Evolutionary conservation across 2,888 invertebrate species (phyloP), one percentile per base, ranked within the genome.

Genomic region (Graphium colonna): DNA sequence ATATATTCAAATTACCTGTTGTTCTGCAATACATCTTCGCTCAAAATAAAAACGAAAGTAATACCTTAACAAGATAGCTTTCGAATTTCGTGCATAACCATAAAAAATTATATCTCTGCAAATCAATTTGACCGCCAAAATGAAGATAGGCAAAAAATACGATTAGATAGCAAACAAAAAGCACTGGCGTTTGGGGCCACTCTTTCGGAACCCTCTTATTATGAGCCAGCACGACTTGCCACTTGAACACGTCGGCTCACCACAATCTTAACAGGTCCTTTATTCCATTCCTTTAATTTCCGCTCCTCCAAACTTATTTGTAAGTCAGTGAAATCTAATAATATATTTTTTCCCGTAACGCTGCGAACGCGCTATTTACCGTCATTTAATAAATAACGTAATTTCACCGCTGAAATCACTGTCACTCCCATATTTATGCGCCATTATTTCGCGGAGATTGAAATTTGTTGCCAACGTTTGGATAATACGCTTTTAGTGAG

Each of bases 201-300:
- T 58, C 60, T 52, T 69, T 64, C 65, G 71, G 67, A 69, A 66
- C 77, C 74, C 73, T 73, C 83, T 82, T 82, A 87, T 89, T 88
- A 89, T 86, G 87, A 78, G 69, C 72, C 65, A 69, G 79, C 87
- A 86, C 88, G 86, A 53, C 65, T 64, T 60, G 76, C 62, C 71
- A 80, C 88, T 89, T 81, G 78, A 86, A 87, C 88, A 89, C 88
- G 87, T 85, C 73, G 80, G 79, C 75, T 75, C 73, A 75, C 79
- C 76, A 77, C 81, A 78, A 81, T 79, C 81, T 82, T 72, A 67
- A 78, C 74, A 67, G 65, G 65, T 75, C 74, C 75, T 79, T 78
- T 77, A 77, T 77, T 77, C 52, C 55, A 58, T 52, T 58, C 54
- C 46, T 55, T 55, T 55, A 55, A 50, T 56, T 55, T 55, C 49